Percentiles rank a stretch among this genome's conserved stretches.
These are phyloP conservation scores for Drosophila hamatofila DNA, from an alignment of 2,888 invertebrate species.

Conservation along the genomic window DNA sequence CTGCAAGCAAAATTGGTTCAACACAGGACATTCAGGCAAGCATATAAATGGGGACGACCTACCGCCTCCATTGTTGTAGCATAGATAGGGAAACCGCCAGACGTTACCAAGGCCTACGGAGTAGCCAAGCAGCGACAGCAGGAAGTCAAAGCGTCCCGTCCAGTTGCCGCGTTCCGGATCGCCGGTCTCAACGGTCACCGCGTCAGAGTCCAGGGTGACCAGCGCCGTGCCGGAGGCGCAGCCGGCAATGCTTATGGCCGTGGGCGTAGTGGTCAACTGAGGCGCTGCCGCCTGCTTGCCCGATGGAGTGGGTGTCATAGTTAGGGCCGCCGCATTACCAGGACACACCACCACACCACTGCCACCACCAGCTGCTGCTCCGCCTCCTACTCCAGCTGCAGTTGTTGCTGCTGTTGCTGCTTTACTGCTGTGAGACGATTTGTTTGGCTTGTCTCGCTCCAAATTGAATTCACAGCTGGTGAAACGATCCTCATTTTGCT, in stretches of 20 bases:
- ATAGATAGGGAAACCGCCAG: conserved; percentile 91
- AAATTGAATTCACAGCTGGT: conserved; percentile 66
- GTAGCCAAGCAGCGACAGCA: conserved; percentile 90
- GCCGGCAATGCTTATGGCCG: conserved; percentile 75
- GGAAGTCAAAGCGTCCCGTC: conserved; percentile 91
- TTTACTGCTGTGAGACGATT: conserved; percentile 58
- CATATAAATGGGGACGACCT: conserved; percentile 48
- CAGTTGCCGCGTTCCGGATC: conserved; percentile 89
- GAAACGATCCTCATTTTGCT: conserved; percentile 82
- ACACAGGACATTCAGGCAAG: not conserved
- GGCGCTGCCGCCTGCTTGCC: conserved; percentile 42
- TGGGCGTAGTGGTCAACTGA: conserved; percentile 68
- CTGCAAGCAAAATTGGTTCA: conserved; percentile 82
- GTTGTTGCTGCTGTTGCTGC: conserved; percentile 19
- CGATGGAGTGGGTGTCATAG: conserved; percentile 37
- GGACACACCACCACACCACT: conserved; percentile 62
- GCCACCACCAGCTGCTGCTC: not conserved
- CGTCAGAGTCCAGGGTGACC: conserved; percentile 73
- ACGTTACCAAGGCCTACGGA: conserved; percentile 91
- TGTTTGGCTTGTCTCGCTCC: conserved; percentile 29
- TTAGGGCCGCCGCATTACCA: conserved; percentile 53
- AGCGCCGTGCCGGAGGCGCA: conserved; percentile 83
- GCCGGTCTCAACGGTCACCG: conserved; percentile 33
- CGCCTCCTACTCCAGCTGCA: conserved; percentile 12
- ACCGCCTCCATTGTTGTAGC: conserved; percentile 92